Evolutionary conservation across 2,113 vertebrate genomes (phyloP), one percentile per base, ranked within the genome.

Genomic region (Dissostichus mawsoni): DNA sequence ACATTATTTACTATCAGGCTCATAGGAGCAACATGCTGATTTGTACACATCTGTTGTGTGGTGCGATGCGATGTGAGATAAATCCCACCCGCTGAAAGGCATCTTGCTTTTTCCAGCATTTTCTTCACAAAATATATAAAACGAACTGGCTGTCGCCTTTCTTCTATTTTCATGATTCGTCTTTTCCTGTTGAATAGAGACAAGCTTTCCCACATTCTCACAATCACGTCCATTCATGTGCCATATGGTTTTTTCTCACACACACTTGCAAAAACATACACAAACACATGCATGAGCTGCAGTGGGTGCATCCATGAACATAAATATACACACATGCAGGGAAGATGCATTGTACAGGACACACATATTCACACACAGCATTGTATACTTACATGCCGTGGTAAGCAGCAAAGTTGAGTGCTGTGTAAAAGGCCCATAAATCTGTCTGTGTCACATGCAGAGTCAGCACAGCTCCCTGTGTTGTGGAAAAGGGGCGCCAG

Each of bases 401-500:
- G 76, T 68, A 25, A 64, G 73, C 77, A 64, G 41, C 72, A 14
- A 23, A 78, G 69, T 76, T 79, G 69, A 86, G 75, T 69, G 73
- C 70, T 65, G 74, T 20, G n/a, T 79, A 81, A 78, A 86, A 86
- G 14, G 18, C 13, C 44, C 69, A 81, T 88, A 87, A 93, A 94
- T 91, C 82, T 92, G 79, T 76, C 45, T 57, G 52, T 85, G 81
- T 90, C 80, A 48, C 63, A 81, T 85, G 80, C 63, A 67, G 71
- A 84, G 77, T 92, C 90, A 78, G 74, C 79, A 81, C 64, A 64
- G 76, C 78, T 74, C 76, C 66, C n/a, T 76, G 59, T 89, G 89
- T 87, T 90, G 74, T 90, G 70, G 85, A 90, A 81, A 56, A 79
- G 57, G 16, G 81, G 88, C 62, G 78, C 88, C 71, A 90, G 87